Evolutionary conservation across 2,888 invertebrate species (phyloP).

Genomic region (Drosophila longiperda): DNA sequence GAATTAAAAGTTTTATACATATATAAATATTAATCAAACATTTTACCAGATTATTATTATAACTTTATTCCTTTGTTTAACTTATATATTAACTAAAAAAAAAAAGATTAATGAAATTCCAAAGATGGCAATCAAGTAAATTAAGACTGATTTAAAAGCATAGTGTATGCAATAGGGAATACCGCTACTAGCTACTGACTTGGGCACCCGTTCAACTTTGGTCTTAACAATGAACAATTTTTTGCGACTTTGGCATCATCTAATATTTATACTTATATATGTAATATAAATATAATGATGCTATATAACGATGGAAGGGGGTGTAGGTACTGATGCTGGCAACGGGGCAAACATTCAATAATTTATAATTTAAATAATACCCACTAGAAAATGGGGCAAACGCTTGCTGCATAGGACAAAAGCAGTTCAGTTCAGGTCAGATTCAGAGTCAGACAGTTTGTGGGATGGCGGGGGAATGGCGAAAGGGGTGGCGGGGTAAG

Average conservation of each 20-base stretch:
- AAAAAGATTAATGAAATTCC: background rate
- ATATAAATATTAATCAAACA: no score
- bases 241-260: constrained; percentile 68
- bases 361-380: constrained; percentile 81
- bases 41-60: no score
- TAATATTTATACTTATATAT: constrained; percentile 73
- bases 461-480: background rate
- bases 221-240: constrained; percentile 63
- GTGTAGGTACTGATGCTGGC: constrained; percentile 10
- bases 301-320: constrained; percentile 23
- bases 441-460: constrained; percentile 16
- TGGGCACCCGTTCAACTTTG: constrained; percentile 8
- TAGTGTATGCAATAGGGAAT: constrained; percentile 16
- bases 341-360: constrained; percentile 77
- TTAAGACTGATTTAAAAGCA: background rate
- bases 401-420: constrained; percentile 38
- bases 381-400: constrained; percentile 63
- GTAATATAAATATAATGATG: constrained; percentile 78
- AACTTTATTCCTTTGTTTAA: no score
- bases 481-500: constrained; percentile 8
- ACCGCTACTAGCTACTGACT: background rate
- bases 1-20: no score
- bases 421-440: constrained; percentile 27
- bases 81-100: no score
- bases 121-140: background rate